Evolutionary conservation across 2,113 vertebrate species (phyloP).

Genomic region (Cromileptes altivelis): DNA sequence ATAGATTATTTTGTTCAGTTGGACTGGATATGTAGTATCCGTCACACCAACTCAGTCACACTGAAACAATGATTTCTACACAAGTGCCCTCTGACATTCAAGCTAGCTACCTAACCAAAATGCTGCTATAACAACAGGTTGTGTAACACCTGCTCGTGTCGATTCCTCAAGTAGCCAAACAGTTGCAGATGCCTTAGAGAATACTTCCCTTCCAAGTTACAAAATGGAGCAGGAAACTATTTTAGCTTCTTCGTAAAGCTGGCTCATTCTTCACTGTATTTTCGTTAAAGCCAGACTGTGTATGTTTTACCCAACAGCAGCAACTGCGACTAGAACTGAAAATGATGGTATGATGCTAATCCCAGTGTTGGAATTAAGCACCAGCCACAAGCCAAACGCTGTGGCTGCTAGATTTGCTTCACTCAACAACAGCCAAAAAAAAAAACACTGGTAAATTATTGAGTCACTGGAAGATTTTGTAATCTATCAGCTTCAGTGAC

Average conservation of each 20-base stretch:
- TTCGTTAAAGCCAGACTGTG: not conserved
- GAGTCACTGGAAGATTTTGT: too few species aligned
- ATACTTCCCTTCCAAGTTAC: not conserved
- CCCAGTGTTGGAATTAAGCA: not conserved
- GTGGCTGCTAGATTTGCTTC: too few species aligned
- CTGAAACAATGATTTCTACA: conserved; percentile 13
- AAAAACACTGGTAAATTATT: too few species aligned
- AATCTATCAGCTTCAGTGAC: too few species aligned
- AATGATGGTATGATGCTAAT: not conserved
- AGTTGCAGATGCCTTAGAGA: conserved; percentile 45
- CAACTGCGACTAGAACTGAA: not conserved
- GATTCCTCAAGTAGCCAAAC: conserved; percentile 4
- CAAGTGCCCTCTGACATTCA: conserved; percentile 43
- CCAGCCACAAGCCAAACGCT: too few species aligned
- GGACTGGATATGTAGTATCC: not conserved
- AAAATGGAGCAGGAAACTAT: not conserved
- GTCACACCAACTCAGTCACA: not conserved
- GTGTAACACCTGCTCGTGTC: not conserved
- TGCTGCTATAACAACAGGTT: conserved; percentile 19
- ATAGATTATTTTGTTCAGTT: not conserved
- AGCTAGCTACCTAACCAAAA: conserved; percentile 57
- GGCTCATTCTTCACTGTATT: not conserved
- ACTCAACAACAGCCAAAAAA: too few species aligned
- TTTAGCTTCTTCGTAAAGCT: not conserved
- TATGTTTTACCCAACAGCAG: not conserved